A percentile compares a stretch with the other conserved stretches of the same genome.
These are phyloP conservation scores for Solenopsis invicta DNA, from an alignment of 1,140 invertebrate genomes.

Conservation along the genomic window DNA sequence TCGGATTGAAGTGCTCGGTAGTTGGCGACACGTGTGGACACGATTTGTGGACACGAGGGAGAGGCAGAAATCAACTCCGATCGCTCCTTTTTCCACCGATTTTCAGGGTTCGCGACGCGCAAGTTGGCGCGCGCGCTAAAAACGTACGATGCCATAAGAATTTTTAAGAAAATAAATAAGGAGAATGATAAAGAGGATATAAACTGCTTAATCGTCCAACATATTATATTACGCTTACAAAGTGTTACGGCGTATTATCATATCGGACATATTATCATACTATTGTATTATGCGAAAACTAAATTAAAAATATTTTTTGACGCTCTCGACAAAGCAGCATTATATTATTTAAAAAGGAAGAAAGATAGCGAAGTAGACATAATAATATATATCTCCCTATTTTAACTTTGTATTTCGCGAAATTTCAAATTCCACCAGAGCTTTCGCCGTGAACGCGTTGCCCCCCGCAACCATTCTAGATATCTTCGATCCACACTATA, in stretches of 20 bases:
- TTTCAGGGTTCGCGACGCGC: not conserved
- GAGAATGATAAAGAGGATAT: not conserved
- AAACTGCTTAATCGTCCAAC: not conserved
- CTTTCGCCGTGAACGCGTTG: not conserved
- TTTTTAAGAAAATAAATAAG: not conserved
- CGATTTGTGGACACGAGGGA: not conserved
- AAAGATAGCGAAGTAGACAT: not conserved
- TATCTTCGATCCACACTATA: conserved; percentile 48
- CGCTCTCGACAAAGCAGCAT: not conserved
- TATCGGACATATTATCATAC: not conserved
- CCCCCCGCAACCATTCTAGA: conserved; percentile 13
- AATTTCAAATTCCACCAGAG: not conserved
- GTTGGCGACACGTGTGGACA: conserved; percentile 22
- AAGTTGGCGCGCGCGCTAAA: not conserved
- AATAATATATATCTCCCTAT: not conserved
- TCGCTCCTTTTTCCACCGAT: not conserved
- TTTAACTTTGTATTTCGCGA: not conserved
- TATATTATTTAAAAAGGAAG: not conserved
- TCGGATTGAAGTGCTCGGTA: not conserved
- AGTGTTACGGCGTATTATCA: not conserved
- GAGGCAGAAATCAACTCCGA: conserved; percentile 2
- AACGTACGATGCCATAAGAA: not conserved
- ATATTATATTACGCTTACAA: not conserved
- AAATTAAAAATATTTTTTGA: conserved; percentile 2
- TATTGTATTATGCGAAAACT: too few species aligned